Percentiles rank a stretch among this genome's conserved stretches.
Conservation (phyloP, 2,113 vertebrate genomes). For the Hypocryptadius cinnamomeus region DNA sequence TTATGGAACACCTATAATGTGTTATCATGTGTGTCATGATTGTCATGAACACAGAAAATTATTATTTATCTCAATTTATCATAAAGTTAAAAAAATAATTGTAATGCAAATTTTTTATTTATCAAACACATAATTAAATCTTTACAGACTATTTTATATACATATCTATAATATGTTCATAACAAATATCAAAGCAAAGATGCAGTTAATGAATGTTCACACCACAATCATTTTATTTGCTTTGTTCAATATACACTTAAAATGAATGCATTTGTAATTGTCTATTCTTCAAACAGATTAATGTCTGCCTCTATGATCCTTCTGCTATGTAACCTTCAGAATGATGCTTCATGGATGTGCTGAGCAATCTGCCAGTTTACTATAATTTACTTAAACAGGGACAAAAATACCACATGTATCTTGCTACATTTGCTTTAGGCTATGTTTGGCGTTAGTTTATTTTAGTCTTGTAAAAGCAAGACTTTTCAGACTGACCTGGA, state of each 20-base stretch:
- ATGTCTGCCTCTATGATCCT: background rate
- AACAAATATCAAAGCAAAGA: background rate
- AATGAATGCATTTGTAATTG: conserved; percentile 54
- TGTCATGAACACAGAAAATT: background rate
- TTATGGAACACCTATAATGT: background rate
- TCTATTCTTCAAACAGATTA: conserved; percentile 52
- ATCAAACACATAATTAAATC: background rate
- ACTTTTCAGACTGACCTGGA: background rate
- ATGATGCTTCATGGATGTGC: background rate
- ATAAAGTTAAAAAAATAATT: background rate
- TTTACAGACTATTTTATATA: background rate
- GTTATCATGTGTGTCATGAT: no score
- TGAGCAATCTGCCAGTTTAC: background rate
- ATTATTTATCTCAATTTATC: background rate
- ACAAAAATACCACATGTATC: background rate
- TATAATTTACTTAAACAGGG: background rate
- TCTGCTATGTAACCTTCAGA: background rate
- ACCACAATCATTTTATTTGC: background rate
- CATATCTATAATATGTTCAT: background rate
- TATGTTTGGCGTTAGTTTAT: background rate
- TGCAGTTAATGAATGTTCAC: background rate
- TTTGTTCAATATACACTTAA: conserved; percentile 41
- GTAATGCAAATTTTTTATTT: background rate
- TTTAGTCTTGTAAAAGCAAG: background rate
- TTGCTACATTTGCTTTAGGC: background rate